phyloP scores from a whole-genome alignment of 2,113 vertebrate species.

The Plectropomus leopardus region DNA sequence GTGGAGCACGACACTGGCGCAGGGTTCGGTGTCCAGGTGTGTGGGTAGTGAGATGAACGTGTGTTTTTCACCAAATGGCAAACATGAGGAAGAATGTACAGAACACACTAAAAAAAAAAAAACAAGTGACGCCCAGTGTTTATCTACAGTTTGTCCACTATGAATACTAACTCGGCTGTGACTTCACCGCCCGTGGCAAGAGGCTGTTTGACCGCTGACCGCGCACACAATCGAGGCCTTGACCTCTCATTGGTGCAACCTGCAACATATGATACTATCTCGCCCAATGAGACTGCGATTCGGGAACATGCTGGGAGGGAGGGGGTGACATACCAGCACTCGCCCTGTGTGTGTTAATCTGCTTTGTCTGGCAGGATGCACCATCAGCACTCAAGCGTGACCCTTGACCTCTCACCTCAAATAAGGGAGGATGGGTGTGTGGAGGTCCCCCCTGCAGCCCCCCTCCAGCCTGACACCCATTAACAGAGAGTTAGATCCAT shows the following conservation, averaged over 20 bases:
- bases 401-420: constrained; percentile 69
- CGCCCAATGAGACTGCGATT: constrained; percentile 66
- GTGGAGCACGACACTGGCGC: background rate
- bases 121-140: background rate
- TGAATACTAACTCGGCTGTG: constrained; percentile 61
- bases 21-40: constrained; percentile 1
- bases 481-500: constrained; percentile 15
- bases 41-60: constrained; percentile 8
- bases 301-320: constrained; percentile 34
- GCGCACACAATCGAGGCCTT: constrained; percentile 50
- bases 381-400: constrained; percentile 77
- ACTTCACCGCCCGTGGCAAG: constrained; percentile 41
- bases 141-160: constrained; percentile 47
- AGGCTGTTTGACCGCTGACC: constrained; percentile 69
- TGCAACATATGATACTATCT: constrained; percentile 68
- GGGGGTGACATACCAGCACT: constrained; percentile 60
- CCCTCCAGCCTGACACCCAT: background rate
- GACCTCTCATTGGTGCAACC: constrained; percentile 72
- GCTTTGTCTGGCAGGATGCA: constrained; percentile 79
- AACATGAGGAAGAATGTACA: background rate
- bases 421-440: constrained; percentile 15
- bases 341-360: constrained; percentile 68
- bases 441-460: background rate
- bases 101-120: background rate
- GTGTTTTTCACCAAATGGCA: background rate